Base-by-base conservation (phyloP, 2,113 vertebrate genomes). In the Saguinus midas region DNA sequence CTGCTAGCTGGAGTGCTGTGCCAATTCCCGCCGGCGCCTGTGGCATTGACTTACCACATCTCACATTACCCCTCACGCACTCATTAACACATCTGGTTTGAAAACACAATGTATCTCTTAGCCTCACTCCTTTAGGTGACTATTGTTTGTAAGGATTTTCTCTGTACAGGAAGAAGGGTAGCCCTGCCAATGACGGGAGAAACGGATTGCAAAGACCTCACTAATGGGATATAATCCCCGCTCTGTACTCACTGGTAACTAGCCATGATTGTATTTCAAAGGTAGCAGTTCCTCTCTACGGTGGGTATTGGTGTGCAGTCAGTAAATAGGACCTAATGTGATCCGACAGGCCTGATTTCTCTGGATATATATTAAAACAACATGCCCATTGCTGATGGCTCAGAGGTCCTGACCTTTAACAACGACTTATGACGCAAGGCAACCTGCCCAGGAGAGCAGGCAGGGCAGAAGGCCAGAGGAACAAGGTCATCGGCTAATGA, bases 401-500 rank as follows among this genome's bases (percentile, higher is more conserved):
- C 98, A 96, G 97, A 98, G 98, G 99, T 99, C 98, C 97, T 98
- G 99, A 99, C 99, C 99, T 98, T 98, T 99, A 98, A 98, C 98
- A 98, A 99, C 98, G 98, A 98, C 97, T 97, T 89, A 96, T 97
- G 98, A 99, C 98, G 96, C 96, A 98, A 99, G 99, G 99, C 99
- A 99, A 98, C 97, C 98, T 99, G 99, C 98, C 99, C 99, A 97
- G 97, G 96, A 98, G 98, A 99, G 98, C 98, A 97, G 98, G 98
- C 83, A 85, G 98, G 98, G 97, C 98, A 98, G 98, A 97, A 98
- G 98, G 98, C 98, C 98, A 98, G 98, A 98, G 98, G 99, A 98
- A 98, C 98, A 97, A 98, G 98, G 98, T 99, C 98, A 98, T 98
- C 93, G 97, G 97, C 99, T 99, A 99, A 99, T 99, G 99, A 99